phyloP scores from a whole-genome alignment of 2,113 vertebrate genomes.

The Sceloporus tristichus region DNA sequence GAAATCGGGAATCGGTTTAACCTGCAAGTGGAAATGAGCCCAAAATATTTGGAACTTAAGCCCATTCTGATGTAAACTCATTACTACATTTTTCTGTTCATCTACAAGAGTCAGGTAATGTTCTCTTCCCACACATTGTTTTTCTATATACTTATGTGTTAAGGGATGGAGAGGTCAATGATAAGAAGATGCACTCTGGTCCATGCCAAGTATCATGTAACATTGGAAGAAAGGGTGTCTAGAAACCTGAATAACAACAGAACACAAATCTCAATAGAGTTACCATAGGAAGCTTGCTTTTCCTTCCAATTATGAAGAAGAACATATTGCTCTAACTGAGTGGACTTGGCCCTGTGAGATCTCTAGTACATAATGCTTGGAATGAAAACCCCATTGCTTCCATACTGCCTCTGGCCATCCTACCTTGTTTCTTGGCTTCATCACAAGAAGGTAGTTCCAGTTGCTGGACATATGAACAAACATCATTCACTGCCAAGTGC shows the following conservation, averaged over 20 bases:
- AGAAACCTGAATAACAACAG: background rate
- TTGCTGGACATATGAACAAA: background rate
- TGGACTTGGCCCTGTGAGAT: constrained; percentile 28
- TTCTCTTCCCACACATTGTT: background rate
- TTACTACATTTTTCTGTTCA: background rate
- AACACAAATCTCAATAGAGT: constrained; percentile 1
- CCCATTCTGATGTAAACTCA: background rate
- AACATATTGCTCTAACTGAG: constrained; percentile 7
- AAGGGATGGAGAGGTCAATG: background rate
- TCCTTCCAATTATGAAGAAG: constrained; percentile 15
- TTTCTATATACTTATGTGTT: background rate
- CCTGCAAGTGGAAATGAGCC: too few relatives aligned
- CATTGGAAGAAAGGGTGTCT: background rate
- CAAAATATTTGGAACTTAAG: background rate
- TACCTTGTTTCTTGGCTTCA: constrained; percentile 8
- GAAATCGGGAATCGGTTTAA: too few relatives aligned
- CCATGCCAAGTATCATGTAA: background rate
- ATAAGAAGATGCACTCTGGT: background rate
- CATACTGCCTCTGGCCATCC: constrained; percentile 2
- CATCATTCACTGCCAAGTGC: constrained; percentile 8
- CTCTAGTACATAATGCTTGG: constrained; percentile 3
- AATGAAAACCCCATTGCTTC: background rate
- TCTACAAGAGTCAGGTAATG: background rate
- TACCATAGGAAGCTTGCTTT: background rate
- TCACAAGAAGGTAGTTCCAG: background rate